Conservation (phyloP, 2,113 vertebrate genomes). For the Percopsis transmontana region DNA sequence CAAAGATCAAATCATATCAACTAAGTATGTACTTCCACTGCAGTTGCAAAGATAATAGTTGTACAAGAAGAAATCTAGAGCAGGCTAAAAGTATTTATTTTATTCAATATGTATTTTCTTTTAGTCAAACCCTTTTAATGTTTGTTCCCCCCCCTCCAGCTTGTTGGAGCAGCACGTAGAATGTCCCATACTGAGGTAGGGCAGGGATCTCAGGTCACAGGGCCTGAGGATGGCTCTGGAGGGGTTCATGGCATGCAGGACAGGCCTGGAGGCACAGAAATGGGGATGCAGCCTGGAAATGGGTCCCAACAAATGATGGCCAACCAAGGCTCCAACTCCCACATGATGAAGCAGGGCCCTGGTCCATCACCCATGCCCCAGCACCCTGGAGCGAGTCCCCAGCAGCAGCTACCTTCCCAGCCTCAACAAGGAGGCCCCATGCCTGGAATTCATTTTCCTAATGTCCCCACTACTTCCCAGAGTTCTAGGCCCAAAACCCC, state of each 20-base stretch:
- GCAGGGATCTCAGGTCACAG: slow-evolving; percentile 84
- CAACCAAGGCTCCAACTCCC: slow-evolving; percentile 81
- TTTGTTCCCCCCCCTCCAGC: slow-evolving; percentile 35
- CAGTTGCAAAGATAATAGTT: no score
- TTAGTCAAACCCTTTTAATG: not conserved
- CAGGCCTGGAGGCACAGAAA: slow-evolving; percentile 64
- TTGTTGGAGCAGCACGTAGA: slow-evolving; percentile 85
- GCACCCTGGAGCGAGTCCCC: slow-evolving; percentile 88
- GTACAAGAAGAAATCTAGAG: no score
- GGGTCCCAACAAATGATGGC: slow-evolving; percentile 87
- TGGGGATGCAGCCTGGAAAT: slow-evolving; percentile 81
- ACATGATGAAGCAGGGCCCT: slow-evolving; percentile 90
- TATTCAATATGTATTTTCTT: not conserved
- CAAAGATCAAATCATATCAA: no score
- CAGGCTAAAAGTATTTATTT: not conserved
- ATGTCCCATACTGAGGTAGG: slow-evolving; percentile 87
- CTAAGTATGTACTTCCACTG: no score
- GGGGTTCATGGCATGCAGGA: slow-evolving; percentile 69
- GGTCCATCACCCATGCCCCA: slow-evolving; percentile 83
- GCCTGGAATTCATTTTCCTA: slow-evolving; percentile 89
- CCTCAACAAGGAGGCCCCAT: slow-evolving; percentile 82
- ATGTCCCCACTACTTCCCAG: slow-evolving; percentile 88
- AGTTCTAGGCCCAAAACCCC: slow-evolving; percentile 96
- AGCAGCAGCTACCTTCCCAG: slow-evolving; percentile 79
- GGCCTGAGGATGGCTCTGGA: slow-evolving; percentile 78